These are phyloP conservation scores for Gymnocephalus cernua DNA, from an alignment of 2,113 vertebrate species.

Conservation along the genomic window DNA sequence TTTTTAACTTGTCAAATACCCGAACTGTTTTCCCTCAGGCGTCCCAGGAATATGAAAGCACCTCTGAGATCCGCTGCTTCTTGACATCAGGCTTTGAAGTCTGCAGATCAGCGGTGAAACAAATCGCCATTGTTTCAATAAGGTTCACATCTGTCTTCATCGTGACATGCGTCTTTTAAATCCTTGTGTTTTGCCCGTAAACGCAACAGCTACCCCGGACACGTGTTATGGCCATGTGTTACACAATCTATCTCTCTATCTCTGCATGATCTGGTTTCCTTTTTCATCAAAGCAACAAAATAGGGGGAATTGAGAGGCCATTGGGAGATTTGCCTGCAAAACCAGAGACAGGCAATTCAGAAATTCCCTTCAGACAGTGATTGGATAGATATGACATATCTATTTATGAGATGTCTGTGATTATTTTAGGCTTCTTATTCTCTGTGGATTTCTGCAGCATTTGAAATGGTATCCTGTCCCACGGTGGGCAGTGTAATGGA, in stretches of 20 bases:
- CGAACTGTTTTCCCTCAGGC: background rate
- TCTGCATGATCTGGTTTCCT: constrained; percentile 32
- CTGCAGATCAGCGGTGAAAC: constrained; percentile 19
- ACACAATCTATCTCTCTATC: constrained; percentile 20
- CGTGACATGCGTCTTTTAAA: background rate
- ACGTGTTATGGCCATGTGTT: background rate
- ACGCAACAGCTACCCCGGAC: background rate
- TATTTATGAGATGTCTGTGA: constrained; percentile 64
- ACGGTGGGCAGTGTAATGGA: constrained; percentile 68
- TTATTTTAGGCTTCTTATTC: constrained; percentile 54
- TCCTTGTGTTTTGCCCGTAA: background rate
- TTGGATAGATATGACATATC: constrained; percentile 59
- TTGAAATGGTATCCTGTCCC: constrained; percentile 70
- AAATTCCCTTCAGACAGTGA: constrained; percentile 43
- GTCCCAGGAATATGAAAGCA: background rate
- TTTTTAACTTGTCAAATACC: constrained; percentile 12
- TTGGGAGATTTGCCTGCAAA: constrained; percentile 49
- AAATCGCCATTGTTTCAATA: constrained; percentile 16
- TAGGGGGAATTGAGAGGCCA: background rate
- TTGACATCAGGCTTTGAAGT: constrained; percentile 9
- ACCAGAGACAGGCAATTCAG: constrained; percentile 48
- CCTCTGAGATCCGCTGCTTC: background rate
- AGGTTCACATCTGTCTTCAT: constrained; percentile 6
- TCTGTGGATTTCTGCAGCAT: constrained; percentile 18
- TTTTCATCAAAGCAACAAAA: constrained; percentile 42